phyloP scores from a whole-genome alignment of 2,888 invertebrate species.

The Ellobium chinense region DNA sequence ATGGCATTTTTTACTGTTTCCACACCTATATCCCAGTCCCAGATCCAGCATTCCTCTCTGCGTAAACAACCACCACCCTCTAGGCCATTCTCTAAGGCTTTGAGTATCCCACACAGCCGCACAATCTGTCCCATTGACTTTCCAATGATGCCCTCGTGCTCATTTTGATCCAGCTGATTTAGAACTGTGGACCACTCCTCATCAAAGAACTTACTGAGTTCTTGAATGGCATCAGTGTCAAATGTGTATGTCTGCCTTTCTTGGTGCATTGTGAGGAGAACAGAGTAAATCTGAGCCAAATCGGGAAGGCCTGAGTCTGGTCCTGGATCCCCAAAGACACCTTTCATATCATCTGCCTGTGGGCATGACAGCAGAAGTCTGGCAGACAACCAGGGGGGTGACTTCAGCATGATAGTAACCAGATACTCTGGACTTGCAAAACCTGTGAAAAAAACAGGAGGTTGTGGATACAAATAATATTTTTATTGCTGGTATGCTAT shows the following conservation, averaged over 20 bases:
- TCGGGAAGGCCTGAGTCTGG: conserved; percentile 24
- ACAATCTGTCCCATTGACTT: conserved; percentile 57
- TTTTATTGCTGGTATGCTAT: no score
- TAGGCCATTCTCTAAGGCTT: conserved; percentile 43
- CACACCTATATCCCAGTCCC: conserved; percentile 42
- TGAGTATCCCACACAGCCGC: conserved; percentile 54
- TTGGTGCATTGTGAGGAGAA: conserved; percentile 47
- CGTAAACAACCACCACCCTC: background rate
- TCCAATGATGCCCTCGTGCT: conserved; percentile 51
- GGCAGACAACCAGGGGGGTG: conserved; percentile 48
- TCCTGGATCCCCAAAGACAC: conserved; percentile 27
- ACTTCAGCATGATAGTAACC: conserved; percentile 48
- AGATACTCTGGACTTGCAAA: conserved; percentile 53
- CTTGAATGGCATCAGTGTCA: conserved; percentile 51
- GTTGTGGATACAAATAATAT: no score
- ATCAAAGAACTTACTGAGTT: conserved; percentile 53
- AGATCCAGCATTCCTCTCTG: background rate
- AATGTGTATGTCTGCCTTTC: conserved; percentile 47
- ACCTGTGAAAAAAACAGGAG: conserved; percentile 13
- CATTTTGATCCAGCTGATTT: conserved; percentile 53
- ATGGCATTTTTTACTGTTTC: conserved; percentile 50
- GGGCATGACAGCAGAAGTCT: conserved; percentile 54
- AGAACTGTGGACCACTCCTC: conserved; percentile 56
- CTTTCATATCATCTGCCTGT: conserved; percentile 44
- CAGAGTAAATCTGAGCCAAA: conserved; percentile 45